Conservation (phyloP, 2,113 vertebrate species). For the Xenopus tropicalis region DNA sequence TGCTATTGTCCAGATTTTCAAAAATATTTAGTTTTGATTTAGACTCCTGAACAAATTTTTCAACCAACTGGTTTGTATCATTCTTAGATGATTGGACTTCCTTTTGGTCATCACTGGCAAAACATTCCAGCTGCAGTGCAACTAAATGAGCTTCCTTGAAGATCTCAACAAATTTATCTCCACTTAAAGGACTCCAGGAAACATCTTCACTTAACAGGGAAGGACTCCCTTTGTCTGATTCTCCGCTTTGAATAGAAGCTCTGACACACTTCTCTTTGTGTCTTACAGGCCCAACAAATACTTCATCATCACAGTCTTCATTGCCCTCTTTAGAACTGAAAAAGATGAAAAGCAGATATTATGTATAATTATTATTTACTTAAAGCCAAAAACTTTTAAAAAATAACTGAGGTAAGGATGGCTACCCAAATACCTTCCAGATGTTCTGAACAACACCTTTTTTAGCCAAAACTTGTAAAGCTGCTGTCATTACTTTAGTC, state of each 20-base stretch:
- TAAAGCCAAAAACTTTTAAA: not conserved
- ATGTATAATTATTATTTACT: too few species aligned
- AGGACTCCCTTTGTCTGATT: not conserved
- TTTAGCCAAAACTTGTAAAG: too few species aligned
- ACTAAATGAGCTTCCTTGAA: slow-evolving; percentile 80
- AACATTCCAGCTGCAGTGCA: slow-evolving; percentile 68
- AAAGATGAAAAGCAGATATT: slow-evolving; percentile 24
- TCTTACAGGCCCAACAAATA: slow-evolving; percentile 74
- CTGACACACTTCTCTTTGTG: slow-evolving; percentile 72
- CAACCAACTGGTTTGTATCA: slow-evolving; percentile 33
- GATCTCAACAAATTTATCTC: slow-evolving; percentile 78
- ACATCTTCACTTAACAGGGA: slow-evolving; percentile 33
- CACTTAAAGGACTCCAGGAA: slow-evolving; percentile 73
- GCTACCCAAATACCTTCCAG: too few species aligned
- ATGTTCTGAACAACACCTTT: too few species aligned
- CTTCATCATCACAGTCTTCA: slow-evolving; percentile 80
- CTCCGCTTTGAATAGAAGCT: slow-evolving; percentile 25
- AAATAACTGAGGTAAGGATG: too few species aligned
- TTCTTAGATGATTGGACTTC: not conserved
- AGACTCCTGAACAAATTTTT: slow-evolving; percentile 72
- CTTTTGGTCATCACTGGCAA: slow-evolving; percentile 28
- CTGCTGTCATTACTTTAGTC: too few species aligned
- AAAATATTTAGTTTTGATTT: slow-evolving; percentile 68
- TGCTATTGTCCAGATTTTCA: slow-evolving; percentile 43
- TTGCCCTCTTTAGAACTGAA: slow-evolving; percentile 61